Conservation (phyloP, 2,888 invertebrate genomes). For the Lithosia quadra region DNA sequence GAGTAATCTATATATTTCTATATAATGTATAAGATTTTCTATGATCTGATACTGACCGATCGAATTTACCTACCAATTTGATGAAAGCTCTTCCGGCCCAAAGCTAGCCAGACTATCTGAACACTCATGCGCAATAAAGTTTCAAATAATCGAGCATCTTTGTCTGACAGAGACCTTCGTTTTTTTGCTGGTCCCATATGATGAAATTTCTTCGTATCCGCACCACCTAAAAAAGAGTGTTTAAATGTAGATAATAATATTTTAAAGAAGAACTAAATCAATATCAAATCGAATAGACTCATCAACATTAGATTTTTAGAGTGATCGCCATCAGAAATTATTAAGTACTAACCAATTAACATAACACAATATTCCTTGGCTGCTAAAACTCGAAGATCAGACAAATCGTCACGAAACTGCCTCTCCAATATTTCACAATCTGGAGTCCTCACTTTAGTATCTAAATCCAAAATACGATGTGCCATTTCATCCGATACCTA, state of each 20-base stretch:
- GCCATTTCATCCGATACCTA: conserved; percentile 87
- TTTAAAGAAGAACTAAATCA: neutral
- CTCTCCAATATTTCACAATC: conserved; percentile 80
- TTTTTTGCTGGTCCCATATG: conserved; percentile 87
- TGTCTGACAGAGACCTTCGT: conserved; percentile 87
- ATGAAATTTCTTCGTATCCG: conserved; percentile 85
- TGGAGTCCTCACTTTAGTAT: conserved; percentile 85
- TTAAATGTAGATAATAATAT: neutral
- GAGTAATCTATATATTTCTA: neutral
- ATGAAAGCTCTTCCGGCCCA: conserved; percentile 86
- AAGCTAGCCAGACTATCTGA: conserved; percentile 89
- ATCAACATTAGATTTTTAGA: no score
- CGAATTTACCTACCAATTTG: conserved; percentile 83
- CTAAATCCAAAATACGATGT: conserved; percentile 80
- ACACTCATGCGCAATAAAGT: conserved; percentile 86
- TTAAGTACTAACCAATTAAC: conserved; percentile 77
- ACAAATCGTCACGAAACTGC: conserved; percentile 84
- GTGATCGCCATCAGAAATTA: neutral
- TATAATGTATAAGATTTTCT: neutral
- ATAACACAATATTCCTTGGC: conserved; percentile 88
- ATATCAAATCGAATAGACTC: neutral
- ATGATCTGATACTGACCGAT: no score
- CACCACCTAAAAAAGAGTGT: conserved; percentile 66
- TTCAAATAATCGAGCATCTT: conserved; percentile 88
- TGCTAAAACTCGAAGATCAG: conserved; percentile 86